Evolutionary conservation across 2,888 invertebrate genomes (phyloP), one percentile per base, ranked within the genome.

Genomic region (Lordiphosa fenestrarum): DNA sequence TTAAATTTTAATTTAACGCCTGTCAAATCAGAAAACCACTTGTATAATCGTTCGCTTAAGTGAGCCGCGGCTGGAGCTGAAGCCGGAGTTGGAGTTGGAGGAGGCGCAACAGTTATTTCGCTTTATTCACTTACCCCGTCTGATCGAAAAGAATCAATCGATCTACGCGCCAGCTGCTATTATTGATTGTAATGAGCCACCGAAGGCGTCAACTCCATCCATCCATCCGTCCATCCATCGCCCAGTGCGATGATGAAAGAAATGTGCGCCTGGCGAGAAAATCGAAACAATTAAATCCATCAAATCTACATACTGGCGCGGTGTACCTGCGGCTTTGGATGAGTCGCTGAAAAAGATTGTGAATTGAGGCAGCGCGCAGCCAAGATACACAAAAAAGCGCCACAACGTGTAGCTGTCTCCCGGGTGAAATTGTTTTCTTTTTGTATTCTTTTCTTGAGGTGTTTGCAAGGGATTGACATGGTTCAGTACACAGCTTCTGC

Each of bases 1-100:
- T 85, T 77, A 83, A 84, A 75, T 86, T 83, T 85, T 84, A 86
- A 86, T 84, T 84, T 86, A 72, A 84, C 84, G 86, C 86, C 86
- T 84, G 85, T 84, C 86, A 84, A 84, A 86, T 86, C 85, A 82
- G 69, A 81, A 81, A 81, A 78, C 69, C 85, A 85, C 86, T 86
- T 83, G 81, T 75, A 80, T 84, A 84, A 84, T 83, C 86, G 81
- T 83, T 83, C 82, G 81, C 66, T 73, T 70, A 66, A 66, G 59
- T 61, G 71, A 64, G 44, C 41, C 48, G 19, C 23, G 10, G 35
- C 30, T 23, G 21, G 19, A 23, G 19, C 3, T 23, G 23, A 36
- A 10, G 10, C 13, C 15, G 13, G 40, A 42, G 42, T 39, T 44
- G 15, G 15, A 1, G 15, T 1, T 15, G 15, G 15, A 15, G 42